phyloP scores from a whole-genome alignment of 2,888 invertebrate species.

The Ophion costatus region DNA sequence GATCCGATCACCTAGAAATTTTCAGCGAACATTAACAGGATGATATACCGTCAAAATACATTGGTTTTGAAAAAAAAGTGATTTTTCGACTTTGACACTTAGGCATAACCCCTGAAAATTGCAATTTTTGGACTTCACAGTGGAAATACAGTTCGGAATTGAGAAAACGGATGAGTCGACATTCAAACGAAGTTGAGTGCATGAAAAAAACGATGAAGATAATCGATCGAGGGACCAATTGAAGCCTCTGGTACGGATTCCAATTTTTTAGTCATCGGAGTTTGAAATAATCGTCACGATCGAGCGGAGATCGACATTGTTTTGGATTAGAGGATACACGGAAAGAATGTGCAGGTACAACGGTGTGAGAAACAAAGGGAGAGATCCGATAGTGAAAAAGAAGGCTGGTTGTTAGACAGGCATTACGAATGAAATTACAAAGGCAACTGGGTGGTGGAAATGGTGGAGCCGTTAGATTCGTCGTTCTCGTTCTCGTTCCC shows the following conservation, averaged over 20 bases:
- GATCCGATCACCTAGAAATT: too few species aligned
- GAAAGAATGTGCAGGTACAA: constrained; percentile 1
- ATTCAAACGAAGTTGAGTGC: background rate
- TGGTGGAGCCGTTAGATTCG: constrained; percentile 62
- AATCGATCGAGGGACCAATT: background rate
- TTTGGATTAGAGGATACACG: background rate
- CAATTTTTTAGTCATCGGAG: constrained; percentile 3
- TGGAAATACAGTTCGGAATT: background rate
- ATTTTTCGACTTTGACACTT: too few species aligned
- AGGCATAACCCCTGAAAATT: background rate
- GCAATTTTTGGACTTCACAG: background rate
- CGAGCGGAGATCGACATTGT: constrained; percentile 3
- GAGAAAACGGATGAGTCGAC: background rate
- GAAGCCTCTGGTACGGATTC: background rate
- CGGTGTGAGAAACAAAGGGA: constrained; percentile 18
- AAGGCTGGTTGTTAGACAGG: constrained; percentile 63
- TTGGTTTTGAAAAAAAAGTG: too few species aligned
- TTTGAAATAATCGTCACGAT: constrained; percentile 41
- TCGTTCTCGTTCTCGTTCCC: constrained; percentile 66
- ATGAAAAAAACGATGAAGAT: background rate
- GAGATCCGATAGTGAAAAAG: constrained; percentile 38
- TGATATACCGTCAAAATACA: too few species aligned
- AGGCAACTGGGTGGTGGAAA: constrained; percentile 70
- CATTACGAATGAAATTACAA: constrained; percentile 77
- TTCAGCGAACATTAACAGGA: too few species aligned